Evolutionary conservation across 2,113 vertebrate genomes (phyloP), one percentile per base, ranked within the genome.

Genomic region (Stigmatopora argus): DNA sequence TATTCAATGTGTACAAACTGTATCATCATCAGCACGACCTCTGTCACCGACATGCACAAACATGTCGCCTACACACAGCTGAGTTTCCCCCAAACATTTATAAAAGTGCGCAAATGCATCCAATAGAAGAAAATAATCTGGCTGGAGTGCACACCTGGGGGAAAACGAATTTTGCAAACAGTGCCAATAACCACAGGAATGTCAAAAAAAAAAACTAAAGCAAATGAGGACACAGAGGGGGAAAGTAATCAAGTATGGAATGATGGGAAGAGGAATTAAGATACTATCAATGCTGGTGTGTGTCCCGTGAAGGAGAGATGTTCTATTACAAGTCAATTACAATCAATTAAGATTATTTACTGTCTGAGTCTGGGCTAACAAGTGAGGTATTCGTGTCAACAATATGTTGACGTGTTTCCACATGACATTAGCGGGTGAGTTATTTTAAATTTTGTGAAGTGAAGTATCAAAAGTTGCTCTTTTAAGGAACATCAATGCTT

Each of bases 61-160:
- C 76, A 73, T 31, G 23, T 56, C 67, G 72, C 79, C 79, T 46
- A 62, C 71, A 57, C 65, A 59, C 26, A 56, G 59, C 77, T 67
- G 74, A 62, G 23, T 72, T 67, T 74, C 76, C 69, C 58, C 67
- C n/a, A 83, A 85, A 88, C 82, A 88, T 79, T 75, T 73, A 74
- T 19, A 75, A 68, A 78, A 71, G 47, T 76, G 77, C 71, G 78
- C 61, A 62, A 66, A 63, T 34, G 65, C 5, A n/a, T 69, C 65
- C 77, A 80, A 75, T 65, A 62, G 71, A 70, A 75, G 78, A 14
- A 53, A 55, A 6, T 13, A 55, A 56, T 56, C 23, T 56, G 53
- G 23, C 55, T 67, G 19, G 76, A 78, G 67, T 74, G 71, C 72
- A 85, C 81, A 84, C 85, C 80, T 79, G 71, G 65, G 47, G 15